A percentile compares a stretch with the other conserved stretches of the same genome.
phyloP scores from a whole-genome alignment of 2,113 vertebrate genomes.

The Myotis brandtii region DNA sequence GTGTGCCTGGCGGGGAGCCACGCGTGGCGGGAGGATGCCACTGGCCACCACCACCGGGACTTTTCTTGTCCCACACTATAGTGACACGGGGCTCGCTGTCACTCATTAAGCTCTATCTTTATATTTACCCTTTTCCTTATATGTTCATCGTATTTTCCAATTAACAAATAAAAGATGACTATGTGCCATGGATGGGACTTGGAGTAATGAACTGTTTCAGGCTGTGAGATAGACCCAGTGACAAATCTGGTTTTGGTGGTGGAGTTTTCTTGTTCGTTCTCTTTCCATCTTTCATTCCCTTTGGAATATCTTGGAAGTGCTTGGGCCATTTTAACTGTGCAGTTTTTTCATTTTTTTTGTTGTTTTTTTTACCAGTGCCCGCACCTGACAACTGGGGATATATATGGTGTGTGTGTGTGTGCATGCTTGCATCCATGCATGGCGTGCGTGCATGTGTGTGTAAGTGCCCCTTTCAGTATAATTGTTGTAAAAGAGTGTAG shows the following conservation, averaged over 20 bases:
- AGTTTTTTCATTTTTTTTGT: background rate
- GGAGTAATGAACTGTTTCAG: background rate
- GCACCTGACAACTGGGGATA: background rate
- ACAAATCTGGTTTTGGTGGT: slow-evolving; percentile 24
- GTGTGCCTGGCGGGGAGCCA: background rate
- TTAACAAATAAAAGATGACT: background rate
- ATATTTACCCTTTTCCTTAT: background rate
- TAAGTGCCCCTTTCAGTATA: background rate
- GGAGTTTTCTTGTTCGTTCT: slow-evolving; percentile 40
- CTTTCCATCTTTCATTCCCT: background rate
- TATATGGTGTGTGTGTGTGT: background rate
- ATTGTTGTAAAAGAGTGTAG: background rate
- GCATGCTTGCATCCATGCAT: too few species aligned
- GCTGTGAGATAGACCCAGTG: background rate
- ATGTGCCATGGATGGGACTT: background rate
- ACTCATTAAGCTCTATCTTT: background rate
- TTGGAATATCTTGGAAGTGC: slow-evolving; percentile 16
- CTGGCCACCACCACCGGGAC: rapidly evolving
- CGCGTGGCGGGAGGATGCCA: background rate
- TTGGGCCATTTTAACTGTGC: background rate
- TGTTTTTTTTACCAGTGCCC: background rate
- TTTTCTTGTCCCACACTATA: background rate
- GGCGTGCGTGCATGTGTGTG: rapidly evolving
- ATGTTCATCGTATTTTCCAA: background rate
- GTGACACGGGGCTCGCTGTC: background rate